Conservation (phyloP, 2,113 vertebrate species). For the Tyto alba region DNA sequence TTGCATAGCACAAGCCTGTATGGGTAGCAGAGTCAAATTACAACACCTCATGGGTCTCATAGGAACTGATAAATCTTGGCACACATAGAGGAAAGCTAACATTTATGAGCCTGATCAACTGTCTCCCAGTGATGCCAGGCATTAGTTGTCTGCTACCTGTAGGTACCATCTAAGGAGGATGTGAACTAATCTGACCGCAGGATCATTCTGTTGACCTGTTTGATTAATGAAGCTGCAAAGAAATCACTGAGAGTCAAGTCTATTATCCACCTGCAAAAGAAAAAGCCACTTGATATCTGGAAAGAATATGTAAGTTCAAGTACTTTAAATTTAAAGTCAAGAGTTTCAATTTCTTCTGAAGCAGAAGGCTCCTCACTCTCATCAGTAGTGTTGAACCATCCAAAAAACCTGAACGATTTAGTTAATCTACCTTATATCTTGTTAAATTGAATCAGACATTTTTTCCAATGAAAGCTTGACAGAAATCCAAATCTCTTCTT, state of each 20-base stretch:
- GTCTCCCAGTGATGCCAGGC: not conserved
- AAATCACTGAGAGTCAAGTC: not conserved
- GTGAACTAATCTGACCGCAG: not conserved
- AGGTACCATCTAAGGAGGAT: not conserved
- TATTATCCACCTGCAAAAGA: not conserved
- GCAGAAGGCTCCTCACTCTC: not conserved
- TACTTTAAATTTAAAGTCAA: not conserved
- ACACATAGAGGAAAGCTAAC: not conserved
- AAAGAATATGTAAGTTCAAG: not conserved
- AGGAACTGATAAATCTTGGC: not conserved
- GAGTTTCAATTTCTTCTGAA: not conserved
- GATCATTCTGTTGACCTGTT: not conserved
- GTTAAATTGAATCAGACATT: not conserved
- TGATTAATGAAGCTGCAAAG: not conserved
- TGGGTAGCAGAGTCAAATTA: not conserved
- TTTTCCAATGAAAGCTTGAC: not conserved
- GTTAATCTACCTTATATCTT: not conserved
- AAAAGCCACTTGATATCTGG: not conserved
- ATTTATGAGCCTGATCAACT: not conserved
- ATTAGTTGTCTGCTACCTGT: not conserved
- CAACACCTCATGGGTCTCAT: not conserved
- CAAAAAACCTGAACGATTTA: rapidly evolving
- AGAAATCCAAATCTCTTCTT: not conserved
- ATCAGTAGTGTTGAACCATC: not conserved
- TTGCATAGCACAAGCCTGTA: not conserved